Evolutionary conservation across 1,140 invertebrate species (phyloP), one percentile per base, ranked within the genome.

Genomic region (Pogonomyrmex barbatus): DNA sequence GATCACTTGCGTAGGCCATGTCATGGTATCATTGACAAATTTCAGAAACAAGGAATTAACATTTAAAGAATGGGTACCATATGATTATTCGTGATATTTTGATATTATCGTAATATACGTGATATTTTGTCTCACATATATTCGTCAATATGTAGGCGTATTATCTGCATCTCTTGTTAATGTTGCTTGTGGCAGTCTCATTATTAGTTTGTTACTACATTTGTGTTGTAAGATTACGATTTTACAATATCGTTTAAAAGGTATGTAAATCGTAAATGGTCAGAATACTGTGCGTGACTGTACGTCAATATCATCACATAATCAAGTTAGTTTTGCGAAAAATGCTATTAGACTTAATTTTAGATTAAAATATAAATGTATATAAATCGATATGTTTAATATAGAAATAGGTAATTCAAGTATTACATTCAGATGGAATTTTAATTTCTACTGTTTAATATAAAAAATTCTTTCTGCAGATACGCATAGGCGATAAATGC

Each of bases 51-150:
- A 42, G 2, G 77, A 67, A 2, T 33, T 92, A 9, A 56, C 90
- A 10, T 90, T 90, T 60, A 87, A 65, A n/a, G 91, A 87, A 2
- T 93, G 91, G 90, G 2, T 92, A 12, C 91, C 91, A 0, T 89
- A 75, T 56, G 30, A 87, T 50, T 85, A 76, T 33, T 62, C 86
- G 0, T 24, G 24, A 24, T 24, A 24, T 24, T 24, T 24, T 24
- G 24, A 24, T 24, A 24, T 24, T 24, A 24, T 24, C 24, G 24
- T 24, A 0, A 24, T 67, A 4, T 47, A 3, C 0, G 17, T 24
- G 30, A 30, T 54, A 2, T 86, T 73, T 45, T 75, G 56, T 56
- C n/a, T 87, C 1, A 47, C 78, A 8, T 88, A 86, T 1, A 9
- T 73, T 24, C 84, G 89, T 50, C 83, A 86, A n/a, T 24, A 36